Evolutionary conservation across 1,140 invertebrate genomes (phyloP).

Genomic region (Brachionus plicatilis): DNA sequence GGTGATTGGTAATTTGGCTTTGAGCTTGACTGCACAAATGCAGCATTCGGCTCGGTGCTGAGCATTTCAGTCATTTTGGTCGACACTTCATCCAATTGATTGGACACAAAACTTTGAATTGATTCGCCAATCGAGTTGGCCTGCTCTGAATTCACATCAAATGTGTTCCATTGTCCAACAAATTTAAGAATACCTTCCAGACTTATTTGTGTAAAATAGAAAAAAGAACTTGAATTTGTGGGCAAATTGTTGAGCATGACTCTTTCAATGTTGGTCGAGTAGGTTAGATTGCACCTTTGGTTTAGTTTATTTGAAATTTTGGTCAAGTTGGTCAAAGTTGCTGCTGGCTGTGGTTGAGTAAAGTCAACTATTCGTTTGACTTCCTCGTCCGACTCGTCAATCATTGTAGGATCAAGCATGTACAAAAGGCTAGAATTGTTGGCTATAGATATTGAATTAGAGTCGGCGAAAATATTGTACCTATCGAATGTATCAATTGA

Average conservation of each 20-base stretch:
- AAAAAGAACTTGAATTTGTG: constrained; percentile 1
- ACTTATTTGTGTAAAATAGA: constrained; percentile 27
- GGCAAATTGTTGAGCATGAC: constrained; percentile 29
- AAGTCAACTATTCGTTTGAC: neutral
- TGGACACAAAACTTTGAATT: constrained; percentile 12
- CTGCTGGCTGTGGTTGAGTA: neutral
- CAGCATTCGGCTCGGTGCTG: neutral
- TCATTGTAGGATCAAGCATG: constrained; percentile 29
- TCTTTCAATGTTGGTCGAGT: constrained; percentile 32
- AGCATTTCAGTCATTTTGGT: neutral
- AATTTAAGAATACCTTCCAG: constrained; percentile 28
- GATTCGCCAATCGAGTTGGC: neutral
- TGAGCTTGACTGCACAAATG: neutral
- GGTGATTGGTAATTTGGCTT: neutral
- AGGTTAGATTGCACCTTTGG: neutral
- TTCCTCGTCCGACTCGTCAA: neutral
- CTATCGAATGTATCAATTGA: neutral
- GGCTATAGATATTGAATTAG: neutral
- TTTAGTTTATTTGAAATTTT: neutral
- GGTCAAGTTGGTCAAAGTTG: neutral
- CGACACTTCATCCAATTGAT: neutral
- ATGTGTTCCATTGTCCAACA: constrained; percentile 30
- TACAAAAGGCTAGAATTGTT: constrained; percentile 21
- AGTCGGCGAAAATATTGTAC: neutral
- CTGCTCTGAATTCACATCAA: neutral